phyloP scores from a whole-genome alignment of 1,140 invertebrate genomes.

The Trachymyrmex septentrionalis region DNA sequence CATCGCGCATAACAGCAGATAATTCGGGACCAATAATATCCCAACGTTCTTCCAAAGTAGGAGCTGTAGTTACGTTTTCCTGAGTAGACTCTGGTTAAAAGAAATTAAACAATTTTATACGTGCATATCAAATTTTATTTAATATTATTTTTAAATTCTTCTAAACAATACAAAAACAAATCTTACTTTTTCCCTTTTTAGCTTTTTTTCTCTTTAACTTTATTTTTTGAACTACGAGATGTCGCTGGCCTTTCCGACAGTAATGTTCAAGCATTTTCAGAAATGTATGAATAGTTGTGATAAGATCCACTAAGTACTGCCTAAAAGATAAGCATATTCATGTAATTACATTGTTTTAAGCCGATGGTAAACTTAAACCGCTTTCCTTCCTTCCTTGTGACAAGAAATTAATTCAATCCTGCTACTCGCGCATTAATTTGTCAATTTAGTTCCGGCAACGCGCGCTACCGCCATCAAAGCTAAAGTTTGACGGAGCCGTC shows the following conservation, averaged over 20 bases:
- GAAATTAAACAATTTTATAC: neutral
- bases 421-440: constrained; percentile 62
- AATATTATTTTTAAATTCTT: neutral
- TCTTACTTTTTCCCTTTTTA: constrained; percentile 87
- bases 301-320: constrained; percentile 94
- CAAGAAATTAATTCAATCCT: constrained; percentile 70
- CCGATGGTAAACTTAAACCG: constrained; percentile 31
- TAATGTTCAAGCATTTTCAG: constrained; percentile 96
- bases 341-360: constrained; percentile 22
- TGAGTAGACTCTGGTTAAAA: constrained; percentile 39
- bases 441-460: constrained; percentile 59
- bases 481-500: constrained; percentile 68
- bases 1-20: constrained; percentile 89
- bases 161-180: neutral
- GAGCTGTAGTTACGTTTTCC: constrained; percentile 77
- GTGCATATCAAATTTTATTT: constrained; percentile 3
- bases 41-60: constrained; percentile 90
- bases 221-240: constrained; percentile 91
- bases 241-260: constrained; percentile 88
- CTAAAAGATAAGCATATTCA: constrained; percentile 83
- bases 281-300: constrained; percentile 96
- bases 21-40: constrained; percentile 90
- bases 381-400: constrained; percentile 25
- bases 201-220: constrained; percentile 87
- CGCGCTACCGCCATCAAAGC: constrained; percentile 49